phyloP scores from a whole-genome alignment of 2,113 vertebrate genomes.

The Leucoraja erinaceus region DNA sequence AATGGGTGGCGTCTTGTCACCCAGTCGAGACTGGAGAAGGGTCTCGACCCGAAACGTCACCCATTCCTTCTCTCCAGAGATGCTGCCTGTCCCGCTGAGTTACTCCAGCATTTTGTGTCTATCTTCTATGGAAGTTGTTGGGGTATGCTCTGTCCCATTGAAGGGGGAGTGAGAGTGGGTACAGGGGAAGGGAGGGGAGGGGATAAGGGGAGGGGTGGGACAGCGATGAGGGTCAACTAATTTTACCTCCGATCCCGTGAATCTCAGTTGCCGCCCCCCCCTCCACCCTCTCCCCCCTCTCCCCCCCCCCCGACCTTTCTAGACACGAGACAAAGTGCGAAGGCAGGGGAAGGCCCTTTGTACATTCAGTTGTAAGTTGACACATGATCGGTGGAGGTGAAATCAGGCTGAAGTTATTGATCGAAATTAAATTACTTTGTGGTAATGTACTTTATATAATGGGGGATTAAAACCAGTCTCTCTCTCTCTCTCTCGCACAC shows the following conservation, averaged over 20 bases:
- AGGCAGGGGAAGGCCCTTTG: background rate
- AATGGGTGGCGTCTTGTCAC: no score
- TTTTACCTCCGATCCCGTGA: background rate
- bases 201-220: constrained; percentile 34
- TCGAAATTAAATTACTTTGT: background rate
- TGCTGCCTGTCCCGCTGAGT: no score
- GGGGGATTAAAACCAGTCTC: background rate
- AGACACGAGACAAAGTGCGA: background rate
- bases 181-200: constrained; percentile 26
- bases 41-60: no score
- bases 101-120: no score
- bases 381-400: background rate
- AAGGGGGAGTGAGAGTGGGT: no score
- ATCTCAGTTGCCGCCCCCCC: background rate
- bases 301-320: background rate
- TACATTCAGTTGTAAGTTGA: background rate
- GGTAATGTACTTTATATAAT: background rate
- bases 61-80: no score
- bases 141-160: no score
- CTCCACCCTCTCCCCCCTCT: background rate
- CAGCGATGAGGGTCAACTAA: background rate
- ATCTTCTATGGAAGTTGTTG: no score
- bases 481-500: no score
- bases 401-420: background rate
- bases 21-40: no score